phyloP scores from a whole-genome alignment of 1,140 invertebrate species.

The Drosophila burlai region DNA sequence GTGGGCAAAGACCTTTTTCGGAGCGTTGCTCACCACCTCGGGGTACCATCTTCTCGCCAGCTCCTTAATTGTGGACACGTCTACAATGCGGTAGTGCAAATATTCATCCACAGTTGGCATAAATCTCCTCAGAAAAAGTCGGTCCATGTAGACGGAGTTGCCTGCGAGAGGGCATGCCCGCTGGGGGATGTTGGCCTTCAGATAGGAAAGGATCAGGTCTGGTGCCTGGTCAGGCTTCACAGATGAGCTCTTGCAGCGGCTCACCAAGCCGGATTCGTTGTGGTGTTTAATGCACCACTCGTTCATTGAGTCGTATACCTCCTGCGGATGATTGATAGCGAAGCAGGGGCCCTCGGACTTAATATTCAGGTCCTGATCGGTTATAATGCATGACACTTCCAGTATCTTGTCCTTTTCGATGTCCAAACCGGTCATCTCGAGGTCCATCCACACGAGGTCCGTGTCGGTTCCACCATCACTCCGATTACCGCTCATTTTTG shows the following conservation, averaged over 20 bases:
- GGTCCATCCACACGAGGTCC: constrained; percentile 86
- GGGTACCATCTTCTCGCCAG: constrained; percentile 92
- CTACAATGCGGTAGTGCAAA: constrained; percentile 96
- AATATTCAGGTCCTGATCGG: constrained; percentile 92
- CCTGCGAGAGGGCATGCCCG: constrained; percentile 93
- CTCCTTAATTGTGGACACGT: constrained; percentile 97
- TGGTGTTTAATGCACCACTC: constrained; percentile 93
- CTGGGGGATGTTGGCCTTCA: constrained; percentile 89
- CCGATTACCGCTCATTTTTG: constrained; percentile 35
- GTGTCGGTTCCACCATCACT: constrained; percentile 4
- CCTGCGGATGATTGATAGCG: constrained; percentile 92
- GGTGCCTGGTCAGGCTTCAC: constrained; percentile 90
- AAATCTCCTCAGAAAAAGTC: constrained; percentile 91
- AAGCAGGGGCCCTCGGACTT: constrained; percentile 92
- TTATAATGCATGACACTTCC: constrained; percentile 95
- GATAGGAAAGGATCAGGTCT: constrained; percentile 89
- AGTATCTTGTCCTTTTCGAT: constrained; percentile 92
- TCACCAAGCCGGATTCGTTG: constrained; percentile 90
- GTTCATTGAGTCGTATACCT: constrained; percentile 91
- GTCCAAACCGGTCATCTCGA: constrained; percentile 93
- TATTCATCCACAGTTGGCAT: constrained; percentile 92
- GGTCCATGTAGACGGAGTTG: constrained; percentile 95
- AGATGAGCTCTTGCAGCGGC: constrained; percentile 89
- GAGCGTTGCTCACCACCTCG: constrained; percentile 86
- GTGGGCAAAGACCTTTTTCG: constrained; percentile 89